These are phyloP conservation scores for Acrobeloides nanus DNA, from an alignment of 2,888 invertebrate species.

Conservation along the genomic window DNA sequence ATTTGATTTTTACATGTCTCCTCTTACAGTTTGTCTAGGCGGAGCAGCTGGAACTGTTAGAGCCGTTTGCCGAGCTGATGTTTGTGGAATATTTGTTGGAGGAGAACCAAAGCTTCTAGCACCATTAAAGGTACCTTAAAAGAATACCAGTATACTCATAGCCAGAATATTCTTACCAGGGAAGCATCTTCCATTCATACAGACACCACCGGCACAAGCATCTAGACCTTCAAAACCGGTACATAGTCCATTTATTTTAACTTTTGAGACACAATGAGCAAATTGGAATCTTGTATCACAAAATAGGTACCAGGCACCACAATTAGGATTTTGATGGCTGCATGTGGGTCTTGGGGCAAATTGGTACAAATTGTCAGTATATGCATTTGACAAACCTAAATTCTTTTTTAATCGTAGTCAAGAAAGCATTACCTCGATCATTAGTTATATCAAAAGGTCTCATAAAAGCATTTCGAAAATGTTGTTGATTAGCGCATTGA, in stretches of 20 bases:
- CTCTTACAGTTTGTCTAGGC: no score
- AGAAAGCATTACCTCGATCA: slow-evolving; percentile 39
- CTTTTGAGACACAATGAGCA: slow-evolving; percentile 51
- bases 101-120: no score
- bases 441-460: slow-evolving; percentile 49
- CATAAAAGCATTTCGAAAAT: slow-evolving; percentile 50
- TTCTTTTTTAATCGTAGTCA: slow-evolving; percentile 38
- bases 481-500: slow-evolving; percentile 46
- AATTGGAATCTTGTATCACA: slow-evolving; percentile 46
- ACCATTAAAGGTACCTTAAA: no score
- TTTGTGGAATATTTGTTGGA: no score
- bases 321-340: slow-evolving; percentile 37
- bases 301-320: slow-evolving; percentile 50
- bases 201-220: slow-evolving; percentile 43
- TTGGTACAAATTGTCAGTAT: slow-evolving; percentile 51
- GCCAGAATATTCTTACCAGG: slow-evolving; percentile 36
- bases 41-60: no score
- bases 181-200: slow-evolving; percentile 47
- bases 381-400: slow-evolving; percentile 49
- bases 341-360: slow-evolving; percentile 51
- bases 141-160: no score
- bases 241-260: slow-evolving; percentile 43
- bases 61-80: no score
- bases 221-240: slow-evolving; percentile 46
- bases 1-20: no score